phyloP scores from a whole-genome alignment of 2,888 invertebrate genomes.

The Heliothis peltigera region DNA sequence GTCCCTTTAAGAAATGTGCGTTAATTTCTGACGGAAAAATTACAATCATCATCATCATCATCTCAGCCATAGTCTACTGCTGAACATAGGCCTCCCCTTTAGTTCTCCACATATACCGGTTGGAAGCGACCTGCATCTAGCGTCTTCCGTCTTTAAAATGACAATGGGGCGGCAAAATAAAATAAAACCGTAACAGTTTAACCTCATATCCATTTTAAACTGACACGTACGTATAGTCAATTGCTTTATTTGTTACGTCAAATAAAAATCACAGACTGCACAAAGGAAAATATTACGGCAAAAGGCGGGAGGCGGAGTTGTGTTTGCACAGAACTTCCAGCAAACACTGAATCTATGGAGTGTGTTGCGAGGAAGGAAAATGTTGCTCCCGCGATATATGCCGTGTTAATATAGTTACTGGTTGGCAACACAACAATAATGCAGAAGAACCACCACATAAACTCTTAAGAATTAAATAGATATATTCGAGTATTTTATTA shows the following conservation, averaged over 20 bases:
- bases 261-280: slow-evolving; percentile 62
- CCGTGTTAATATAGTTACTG: slow-evolving; percentile 50
- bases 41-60: too few species aligned
- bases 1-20: too few species aligned
- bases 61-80: too few species aligned
- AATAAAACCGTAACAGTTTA: not conserved
- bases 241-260: slow-evolving; percentile 40
- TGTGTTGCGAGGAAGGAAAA: slow-evolving; percentile 56
- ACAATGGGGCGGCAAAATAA: too few species aligned
- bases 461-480: too few species aligned
- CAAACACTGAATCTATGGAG: slow-evolving; percentile 49
- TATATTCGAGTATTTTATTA: too few species aligned
- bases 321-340: slow-evolving; percentile 61
- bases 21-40: too few species aligned
- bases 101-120: too few species aligned
- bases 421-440: not conserved
- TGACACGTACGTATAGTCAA: slow-evolving; percentile 21
- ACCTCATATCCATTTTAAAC: not conserved
- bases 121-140: too few species aligned
- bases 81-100: too few species aligned
- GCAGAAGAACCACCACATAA: slow-evolving; percentile 15
- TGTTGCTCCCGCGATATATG: slow-evolving; percentile 39
- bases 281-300: slow-evolving; percentile 60
- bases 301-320: slow-evolving; percentile 46
- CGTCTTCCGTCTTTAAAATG: too few species aligned